Conservation (phyloP, 1,140 invertebrate species). For the Drepana arcuata region DNA sequence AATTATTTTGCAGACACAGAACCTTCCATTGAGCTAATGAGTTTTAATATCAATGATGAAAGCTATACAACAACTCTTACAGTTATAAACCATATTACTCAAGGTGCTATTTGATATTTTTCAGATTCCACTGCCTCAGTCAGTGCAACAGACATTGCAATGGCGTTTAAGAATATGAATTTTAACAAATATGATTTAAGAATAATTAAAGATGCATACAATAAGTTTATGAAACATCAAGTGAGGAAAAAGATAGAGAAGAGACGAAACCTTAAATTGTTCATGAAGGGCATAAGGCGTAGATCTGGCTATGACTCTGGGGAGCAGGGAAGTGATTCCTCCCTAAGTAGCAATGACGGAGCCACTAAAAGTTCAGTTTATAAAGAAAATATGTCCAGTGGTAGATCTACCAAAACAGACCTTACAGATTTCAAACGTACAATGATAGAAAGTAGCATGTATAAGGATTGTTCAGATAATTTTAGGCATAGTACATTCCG, state of each 20-base stretch:
- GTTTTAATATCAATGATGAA: no score
- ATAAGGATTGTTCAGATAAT: constrained; percentile 28
- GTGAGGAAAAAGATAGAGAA: constrained; percentile 38
- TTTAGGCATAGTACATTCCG: constrained; percentile 25
- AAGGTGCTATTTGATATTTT: no score
- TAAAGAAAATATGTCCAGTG: constrained; percentile 26
- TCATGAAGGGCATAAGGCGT: constrained; percentile 24
- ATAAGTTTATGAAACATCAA: constrained; percentile 29
- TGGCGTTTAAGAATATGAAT: constrained; percentile 38
- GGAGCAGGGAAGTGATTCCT: constrained; percentile 44
- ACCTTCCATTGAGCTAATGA: no score
- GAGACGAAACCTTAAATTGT: constrained; percentile 27
- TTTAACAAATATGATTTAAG: constrained; percentile 42
- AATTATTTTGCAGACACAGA: no score
- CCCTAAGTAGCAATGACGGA: constrained; percentile 46
- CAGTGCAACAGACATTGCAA: constrained; percentile 41
- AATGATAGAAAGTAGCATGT: constrained; percentile 25
- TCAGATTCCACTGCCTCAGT: constrained; percentile 41
- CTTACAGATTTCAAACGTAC: constrained; percentile 17
- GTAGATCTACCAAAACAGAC: constrained; percentile 21
- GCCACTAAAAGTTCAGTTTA: constrained; percentile 27
- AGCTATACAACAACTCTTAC: no score
- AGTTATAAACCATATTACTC: no score
- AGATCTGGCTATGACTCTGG: constrained; percentile 41
- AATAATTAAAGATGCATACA: constrained; percentile 42